These are phyloP conservation scores for Cyphomyrus discorhynchus DNA, from an alignment of 2,113 vertebrate species.

Conservation along the genomic window DNA sequence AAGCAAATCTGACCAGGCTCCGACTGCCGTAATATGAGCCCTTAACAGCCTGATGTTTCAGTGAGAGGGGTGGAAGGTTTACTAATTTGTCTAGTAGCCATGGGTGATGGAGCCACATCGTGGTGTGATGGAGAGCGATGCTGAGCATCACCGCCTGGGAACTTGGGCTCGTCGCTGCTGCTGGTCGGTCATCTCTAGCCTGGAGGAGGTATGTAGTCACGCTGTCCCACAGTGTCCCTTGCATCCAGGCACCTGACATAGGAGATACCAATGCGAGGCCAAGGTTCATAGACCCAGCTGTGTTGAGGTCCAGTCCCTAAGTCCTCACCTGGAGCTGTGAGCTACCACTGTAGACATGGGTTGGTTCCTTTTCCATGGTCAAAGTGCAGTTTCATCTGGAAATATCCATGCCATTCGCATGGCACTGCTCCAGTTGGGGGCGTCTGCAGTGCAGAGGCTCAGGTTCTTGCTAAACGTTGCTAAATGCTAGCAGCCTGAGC, in stretches of 20 bases:
- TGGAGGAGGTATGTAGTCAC: neutral
- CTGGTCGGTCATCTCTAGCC: neutral
- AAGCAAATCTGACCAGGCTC: conserved; percentile 3
- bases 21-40: neutral
- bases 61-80: neutral
- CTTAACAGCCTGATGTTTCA: conserved; percentile 14
- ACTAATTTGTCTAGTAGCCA: neutral
- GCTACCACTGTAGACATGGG: neutral
- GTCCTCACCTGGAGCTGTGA: neutral
- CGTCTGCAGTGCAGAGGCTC: neutral
- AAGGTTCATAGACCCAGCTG: neutral
- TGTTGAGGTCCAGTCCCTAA: neutral
- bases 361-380: neutral
- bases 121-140: neutral
- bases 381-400: neutral
- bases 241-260: neutral
- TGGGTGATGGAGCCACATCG: neutral
- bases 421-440: neutral
- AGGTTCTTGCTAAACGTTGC: neutral
- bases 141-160: neutral
- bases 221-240: neutral
- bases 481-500: neutral
- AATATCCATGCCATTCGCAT: neutral
- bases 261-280: neutral
- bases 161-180: neutral